Conservation (phyloP, 2,113 vertebrate species). For the Peromyscus maniculatus region DNA sequence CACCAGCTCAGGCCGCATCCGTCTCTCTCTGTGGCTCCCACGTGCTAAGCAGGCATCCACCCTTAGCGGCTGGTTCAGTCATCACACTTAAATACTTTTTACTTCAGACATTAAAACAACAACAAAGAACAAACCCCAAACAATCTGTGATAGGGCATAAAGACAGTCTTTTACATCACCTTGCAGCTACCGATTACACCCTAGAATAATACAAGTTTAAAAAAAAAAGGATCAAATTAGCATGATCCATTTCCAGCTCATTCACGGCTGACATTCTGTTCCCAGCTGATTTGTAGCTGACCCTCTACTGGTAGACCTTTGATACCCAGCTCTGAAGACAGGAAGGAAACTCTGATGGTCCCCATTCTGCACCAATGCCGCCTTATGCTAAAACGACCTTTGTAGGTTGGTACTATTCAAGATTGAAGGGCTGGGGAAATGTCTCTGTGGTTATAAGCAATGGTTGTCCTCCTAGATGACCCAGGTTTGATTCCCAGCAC, state of each 20-base stretch:
- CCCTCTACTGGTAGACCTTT: neutral
- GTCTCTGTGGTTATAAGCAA: neutral
- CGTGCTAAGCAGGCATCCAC: neutral
- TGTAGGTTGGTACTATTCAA: neutral
- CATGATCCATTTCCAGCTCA: conserved; percentile 3
- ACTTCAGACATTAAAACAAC: conserved; percentile 8
- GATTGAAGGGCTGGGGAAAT: neutral
- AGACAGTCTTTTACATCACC: conserved; percentile 48
- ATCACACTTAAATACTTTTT: conserved; percentile 23
- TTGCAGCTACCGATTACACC: neutral
- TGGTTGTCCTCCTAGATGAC: neutral
- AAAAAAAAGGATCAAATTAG: conserved; percentile 47
- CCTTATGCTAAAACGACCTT: neutral
- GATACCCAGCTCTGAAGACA: neutral
- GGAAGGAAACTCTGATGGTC: neutral
- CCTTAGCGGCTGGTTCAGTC: too few species aligned
- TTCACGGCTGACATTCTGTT: conserved; percentile 18
- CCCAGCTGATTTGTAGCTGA: conserved; percentile 47
- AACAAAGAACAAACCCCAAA: neutral
- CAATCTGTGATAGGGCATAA: neutral
- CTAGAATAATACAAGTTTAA: neutral
- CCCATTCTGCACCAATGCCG: neutral
- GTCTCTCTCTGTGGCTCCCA: neutral
- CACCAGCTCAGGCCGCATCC: neutral
- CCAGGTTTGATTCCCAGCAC: neutral